A percentile compares a stretch with the other conserved stretches of the same genome.
Conservation (phyloP, 2,888 invertebrate species). For the Nineta flava region DNA sequence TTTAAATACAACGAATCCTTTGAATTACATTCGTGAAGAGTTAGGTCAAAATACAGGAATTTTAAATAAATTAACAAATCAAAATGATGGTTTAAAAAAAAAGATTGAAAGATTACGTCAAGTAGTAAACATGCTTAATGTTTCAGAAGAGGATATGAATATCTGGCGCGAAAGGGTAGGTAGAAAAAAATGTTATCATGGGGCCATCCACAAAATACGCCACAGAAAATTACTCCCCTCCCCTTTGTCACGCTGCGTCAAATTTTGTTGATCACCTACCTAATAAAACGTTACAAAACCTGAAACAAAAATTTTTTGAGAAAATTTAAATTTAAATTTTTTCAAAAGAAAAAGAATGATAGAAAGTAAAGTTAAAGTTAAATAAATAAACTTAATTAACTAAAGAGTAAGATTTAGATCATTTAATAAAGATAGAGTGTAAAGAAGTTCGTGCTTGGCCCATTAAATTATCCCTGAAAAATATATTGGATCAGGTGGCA, state of each 20-base stretch:
- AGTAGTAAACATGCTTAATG: conserved; percentile 46
- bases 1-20: conserved; percentile 40
- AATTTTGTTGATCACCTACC: neutral
- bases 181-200: neutral
- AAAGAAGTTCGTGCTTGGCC: too few species aligned
- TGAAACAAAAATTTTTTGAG: neutral
- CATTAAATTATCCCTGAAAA: too few species aligned
- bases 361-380: too few species aligned
- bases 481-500: too few species aligned
- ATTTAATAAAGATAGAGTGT: too few species aligned
- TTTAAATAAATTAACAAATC: conserved; percentile 61
- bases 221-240: too few species aligned
- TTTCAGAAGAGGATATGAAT: conserved; percentile 12
- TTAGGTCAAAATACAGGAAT: conserved; percentile 27
- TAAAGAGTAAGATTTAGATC: too few species aligned
- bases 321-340: too few species aligned
- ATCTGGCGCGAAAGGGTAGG: conserved; percentile 3
- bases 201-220: too few species aligned
- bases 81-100: conserved; percentile 43
- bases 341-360: too few species aligned
- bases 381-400: too few species aligned
- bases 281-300: neutral
- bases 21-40: conserved; percentile 61
- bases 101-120: conserved; percentile 52
- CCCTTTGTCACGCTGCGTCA: too few species aligned